Conservation (phyloP, 2,797 vertebrate species). For the Scleropages formosus region DNA sequence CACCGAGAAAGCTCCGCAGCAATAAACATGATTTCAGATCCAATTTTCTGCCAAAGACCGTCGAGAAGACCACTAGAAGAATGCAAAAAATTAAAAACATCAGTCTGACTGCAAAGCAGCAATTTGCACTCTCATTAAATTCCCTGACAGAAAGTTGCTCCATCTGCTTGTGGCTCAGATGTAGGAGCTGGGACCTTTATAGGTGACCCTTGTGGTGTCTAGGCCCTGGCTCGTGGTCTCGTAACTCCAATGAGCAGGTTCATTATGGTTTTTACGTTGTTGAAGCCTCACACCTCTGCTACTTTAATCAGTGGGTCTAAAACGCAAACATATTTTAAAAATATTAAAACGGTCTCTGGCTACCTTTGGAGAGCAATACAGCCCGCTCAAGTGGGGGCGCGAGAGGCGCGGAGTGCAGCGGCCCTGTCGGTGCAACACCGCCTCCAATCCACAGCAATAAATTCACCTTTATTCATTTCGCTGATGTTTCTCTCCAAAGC, state of each 20-base stretch:
- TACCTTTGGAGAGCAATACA: no score
- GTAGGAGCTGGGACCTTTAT: not conserved
- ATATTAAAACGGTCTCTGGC: no score
- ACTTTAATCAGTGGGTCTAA: slow-evolving; percentile 17
- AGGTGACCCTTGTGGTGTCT: not conserved
- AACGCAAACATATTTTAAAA: no score
- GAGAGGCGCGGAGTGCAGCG: no score
- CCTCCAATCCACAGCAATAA: no score
- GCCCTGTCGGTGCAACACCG: no score
- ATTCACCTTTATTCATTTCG: no score
- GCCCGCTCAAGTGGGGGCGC: no score
- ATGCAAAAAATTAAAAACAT: slow-evolving; percentile 15
- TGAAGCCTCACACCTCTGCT: slow-evolving; percentile 4
- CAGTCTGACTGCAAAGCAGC: not conserved
- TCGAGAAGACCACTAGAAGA: not conserved
- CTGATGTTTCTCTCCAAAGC: no score
- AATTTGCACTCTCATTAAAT: slow-evolving; percentile 15
- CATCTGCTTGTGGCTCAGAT: slow-evolving; percentile 9
- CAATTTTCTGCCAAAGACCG: not conserved
- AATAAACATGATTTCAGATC: slow-evolving; percentile 20
- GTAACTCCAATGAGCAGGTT: slow-evolving; percentile 6
- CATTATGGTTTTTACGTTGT: not conserved
- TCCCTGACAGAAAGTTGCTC: not conserved
- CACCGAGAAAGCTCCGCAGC: not conserved
- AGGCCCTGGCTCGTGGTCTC: slow-evolving; percentile 7